phyloP scores from a whole-genome alignment of 2,113 vertebrate genomes.

The Strix aluco region DNA sequence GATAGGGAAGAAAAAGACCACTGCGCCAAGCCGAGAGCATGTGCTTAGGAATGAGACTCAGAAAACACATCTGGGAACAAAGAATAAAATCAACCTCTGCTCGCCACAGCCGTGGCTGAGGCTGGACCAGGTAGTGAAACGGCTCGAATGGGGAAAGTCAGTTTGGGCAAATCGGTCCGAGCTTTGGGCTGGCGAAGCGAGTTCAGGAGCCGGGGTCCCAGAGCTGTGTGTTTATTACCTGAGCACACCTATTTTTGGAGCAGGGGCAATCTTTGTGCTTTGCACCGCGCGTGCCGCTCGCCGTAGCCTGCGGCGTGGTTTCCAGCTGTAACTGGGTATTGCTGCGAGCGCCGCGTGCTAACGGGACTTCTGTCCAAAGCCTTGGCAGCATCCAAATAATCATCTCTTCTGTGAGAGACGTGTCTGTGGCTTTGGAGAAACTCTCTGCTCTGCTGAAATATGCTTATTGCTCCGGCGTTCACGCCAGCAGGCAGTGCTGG shows the following conservation, averaged over 20 bases:
- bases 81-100: background rate
- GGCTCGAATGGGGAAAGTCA: background rate
- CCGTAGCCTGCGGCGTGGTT: fast-evolving
- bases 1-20: background rate
- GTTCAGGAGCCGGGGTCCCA: fast-evolving
- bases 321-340: background rate
- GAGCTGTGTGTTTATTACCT: background rate
- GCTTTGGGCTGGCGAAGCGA: background rate
- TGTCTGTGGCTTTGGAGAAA: constrained; percentile 24
- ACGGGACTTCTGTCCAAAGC: background rate
- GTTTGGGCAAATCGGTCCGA: background rate
- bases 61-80: background rate
- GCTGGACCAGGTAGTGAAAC: background rate
- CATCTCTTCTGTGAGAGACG: background rate
- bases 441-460: background rate
- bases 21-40: background rate
- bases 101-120: fast-evolving
- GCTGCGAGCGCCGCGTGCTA: fast-evolving
- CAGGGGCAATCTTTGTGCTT: background rate
- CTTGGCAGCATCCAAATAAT: background rate
- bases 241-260: background rate
- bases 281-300: fast-evolving
- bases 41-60: background rate
- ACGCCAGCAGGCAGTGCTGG: background rate
- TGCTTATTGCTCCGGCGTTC: background rate